Conservation (phyloP, 2,113 vertebrate species). For the Chlorocebus sabaeus region DNA sequence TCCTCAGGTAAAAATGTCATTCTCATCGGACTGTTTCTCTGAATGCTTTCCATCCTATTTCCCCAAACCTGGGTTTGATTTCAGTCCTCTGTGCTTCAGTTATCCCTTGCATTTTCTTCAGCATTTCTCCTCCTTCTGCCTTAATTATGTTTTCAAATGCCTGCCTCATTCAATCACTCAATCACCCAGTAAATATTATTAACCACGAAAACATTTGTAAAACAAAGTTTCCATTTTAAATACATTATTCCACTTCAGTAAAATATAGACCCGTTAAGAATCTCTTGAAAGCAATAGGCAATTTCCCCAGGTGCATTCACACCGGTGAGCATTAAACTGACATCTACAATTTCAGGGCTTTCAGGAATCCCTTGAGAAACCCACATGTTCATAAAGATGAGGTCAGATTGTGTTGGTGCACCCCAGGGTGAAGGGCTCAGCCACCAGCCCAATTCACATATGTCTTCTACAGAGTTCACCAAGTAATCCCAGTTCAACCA, state of each 20-base stretch:
- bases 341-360: background rate
- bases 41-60: background rate
- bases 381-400: background rate
- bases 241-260: constrained; percentile 5
- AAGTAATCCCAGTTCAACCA: background rate
- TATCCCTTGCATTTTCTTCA: background rate
- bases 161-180: background rate
- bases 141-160: constrained; percentile 18
- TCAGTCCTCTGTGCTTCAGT: background rate
- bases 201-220: background rate
- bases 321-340: background rate
- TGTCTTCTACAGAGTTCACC: background rate
- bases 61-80: background rate
- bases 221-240: background rate
- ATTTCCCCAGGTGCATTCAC: background rate
- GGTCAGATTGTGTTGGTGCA: background rate
- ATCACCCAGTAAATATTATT: background rate
- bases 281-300: background rate
- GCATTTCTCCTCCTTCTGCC: background rate
- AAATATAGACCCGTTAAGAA: background rate
- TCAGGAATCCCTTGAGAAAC: background rate
- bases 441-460: background rate
- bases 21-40: background rate
- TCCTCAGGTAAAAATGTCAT: background rate
- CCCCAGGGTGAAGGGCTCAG: background rate